phyloP scores from a whole-genome alignment of 2,113 vertebrate genomes.

The Silurus glanis region DNA sequence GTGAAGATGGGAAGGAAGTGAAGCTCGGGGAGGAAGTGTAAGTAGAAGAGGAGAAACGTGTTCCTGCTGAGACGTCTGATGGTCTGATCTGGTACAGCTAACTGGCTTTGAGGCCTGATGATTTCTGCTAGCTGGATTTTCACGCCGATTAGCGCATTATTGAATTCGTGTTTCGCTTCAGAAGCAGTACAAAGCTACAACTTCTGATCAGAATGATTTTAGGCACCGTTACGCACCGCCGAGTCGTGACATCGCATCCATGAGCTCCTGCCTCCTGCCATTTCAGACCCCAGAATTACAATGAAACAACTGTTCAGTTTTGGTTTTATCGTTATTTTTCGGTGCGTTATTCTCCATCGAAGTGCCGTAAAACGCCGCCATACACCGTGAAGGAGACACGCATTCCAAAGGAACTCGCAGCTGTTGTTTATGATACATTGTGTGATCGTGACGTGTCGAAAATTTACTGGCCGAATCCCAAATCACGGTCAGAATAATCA shows the following conservation, averaged over 20 bases:
- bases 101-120: too few relatives aligned
- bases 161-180: not conserved
- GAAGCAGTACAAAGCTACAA: not conserved
- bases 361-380: too few relatives aligned
- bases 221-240: not conserved
- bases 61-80: too few relatives aligned
- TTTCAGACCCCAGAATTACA: not conserved
- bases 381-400: too few relatives aligned
- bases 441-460: conserved; percentile 1
- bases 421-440: not conserved
- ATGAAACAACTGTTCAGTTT: not conserved
- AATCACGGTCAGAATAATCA: not conserved
- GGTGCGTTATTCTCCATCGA: not conserved
- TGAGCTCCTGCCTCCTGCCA: not conserved
- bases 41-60: too few relatives aligned
- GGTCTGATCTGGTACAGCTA: too few relatives aligned
- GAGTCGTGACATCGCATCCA: not conserved
- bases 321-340: not conserved
- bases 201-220: not conserved
- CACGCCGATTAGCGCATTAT: not conserved
- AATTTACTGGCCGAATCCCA: not conserved
- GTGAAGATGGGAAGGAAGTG: too few relatives aligned
- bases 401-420: not conserved
- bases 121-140: too few relatives aligned
- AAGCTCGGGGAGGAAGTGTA: too few relatives aligned